Percentiles rank a stretch among this genome's conserved stretches.
These are phyloP conservation scores for Platanista minor DNA, from an alignment of 2,113 vertebrate species.

Conservation along the genomic window DNA sequence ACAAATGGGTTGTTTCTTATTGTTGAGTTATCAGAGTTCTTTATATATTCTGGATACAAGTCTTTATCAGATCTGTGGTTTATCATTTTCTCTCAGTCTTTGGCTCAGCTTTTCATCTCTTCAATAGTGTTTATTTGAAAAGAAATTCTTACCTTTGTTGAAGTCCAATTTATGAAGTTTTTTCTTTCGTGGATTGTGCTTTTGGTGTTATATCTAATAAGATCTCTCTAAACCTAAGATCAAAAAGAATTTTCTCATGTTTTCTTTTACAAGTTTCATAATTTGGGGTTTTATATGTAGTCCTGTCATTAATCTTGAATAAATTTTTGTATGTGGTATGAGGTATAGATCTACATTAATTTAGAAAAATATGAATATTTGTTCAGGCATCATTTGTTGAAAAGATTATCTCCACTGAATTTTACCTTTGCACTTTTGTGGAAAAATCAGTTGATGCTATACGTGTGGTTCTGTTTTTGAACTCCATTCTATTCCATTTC, in stretches of 20 bases:
- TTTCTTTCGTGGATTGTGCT: not conserved
- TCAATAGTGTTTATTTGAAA: not conserved
- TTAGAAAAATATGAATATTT: not conserved
- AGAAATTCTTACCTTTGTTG: not conserved
- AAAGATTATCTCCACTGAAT: not conserved
- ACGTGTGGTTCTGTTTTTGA: not conserved
- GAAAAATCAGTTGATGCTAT: not conserved
- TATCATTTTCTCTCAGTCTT: not conserved
- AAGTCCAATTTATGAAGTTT: not conserved
- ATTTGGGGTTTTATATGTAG: not conserved
- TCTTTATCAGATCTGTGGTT: not conserved
- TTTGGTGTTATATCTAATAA: not conserved
- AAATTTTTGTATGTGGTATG: not conserved
- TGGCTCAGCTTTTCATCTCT: not conserved
- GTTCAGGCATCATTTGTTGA: not conserved
- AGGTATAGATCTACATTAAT: not conserved
- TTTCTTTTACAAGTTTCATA: not conserved
- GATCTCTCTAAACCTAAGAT: not conserved
- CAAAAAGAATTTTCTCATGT: not conserved
- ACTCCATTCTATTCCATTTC: not conserved
- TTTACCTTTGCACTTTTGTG: not conserved
- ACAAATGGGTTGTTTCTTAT: not conserved
- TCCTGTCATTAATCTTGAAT: not conserved
- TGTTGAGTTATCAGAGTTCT: not conserved
- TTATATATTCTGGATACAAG: not conserved